These are phyloP conservation scores for Larimichthys crocea DNA, from an alignment of 2,113 vertebrate genomes.

Conservation along the genomic window DNA sequence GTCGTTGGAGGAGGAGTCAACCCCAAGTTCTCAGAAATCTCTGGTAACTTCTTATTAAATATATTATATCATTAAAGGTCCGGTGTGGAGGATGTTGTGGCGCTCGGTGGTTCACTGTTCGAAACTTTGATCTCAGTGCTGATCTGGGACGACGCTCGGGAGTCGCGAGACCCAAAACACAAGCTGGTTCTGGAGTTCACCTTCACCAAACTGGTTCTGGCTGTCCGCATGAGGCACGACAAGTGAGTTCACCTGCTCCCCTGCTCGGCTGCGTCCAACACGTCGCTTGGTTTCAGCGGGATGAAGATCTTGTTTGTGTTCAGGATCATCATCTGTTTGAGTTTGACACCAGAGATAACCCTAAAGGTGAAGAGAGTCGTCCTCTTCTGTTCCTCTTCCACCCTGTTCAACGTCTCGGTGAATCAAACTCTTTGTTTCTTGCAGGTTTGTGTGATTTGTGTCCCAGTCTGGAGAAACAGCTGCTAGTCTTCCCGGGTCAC, in stretches of 20 bases:
- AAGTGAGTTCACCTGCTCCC: conserved; percentile 82
- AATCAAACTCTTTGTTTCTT: background rate
- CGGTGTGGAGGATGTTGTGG: too few relatives aligned
- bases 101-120: too few relatives aligned
- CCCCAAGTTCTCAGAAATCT: conserved; percentile 94
- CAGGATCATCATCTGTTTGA: conserved; percentile 95
- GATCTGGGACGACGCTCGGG: conserved; percentile 92
- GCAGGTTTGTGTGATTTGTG: conserved; percentile 91
- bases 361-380: conserved; percentile 83
- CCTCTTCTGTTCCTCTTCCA: background rate
- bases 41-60: conserved; percentile 80
- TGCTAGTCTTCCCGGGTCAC: conserved; percentile 92
- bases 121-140: conserved; percentile 81
- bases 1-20: conserved; percentile 91
- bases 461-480: conserved; percentile 93
- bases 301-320: background rate
- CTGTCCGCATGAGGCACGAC: conserved; percentile 91
- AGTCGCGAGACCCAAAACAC: conserved; percentile 89
- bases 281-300: too few relatives aligned
- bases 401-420: background rate
- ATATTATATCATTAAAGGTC: background rate
- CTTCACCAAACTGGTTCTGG: conserved; percentile 92
- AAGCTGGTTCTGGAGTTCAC: conserved; percentile 94
- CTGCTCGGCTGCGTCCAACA: background rate
- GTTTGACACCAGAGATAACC: conserved; percentile 93